phyloP scores from a whole-genome alignment of 2,797 vertebrate species.

The Sebastiscus tertius region DNA sequence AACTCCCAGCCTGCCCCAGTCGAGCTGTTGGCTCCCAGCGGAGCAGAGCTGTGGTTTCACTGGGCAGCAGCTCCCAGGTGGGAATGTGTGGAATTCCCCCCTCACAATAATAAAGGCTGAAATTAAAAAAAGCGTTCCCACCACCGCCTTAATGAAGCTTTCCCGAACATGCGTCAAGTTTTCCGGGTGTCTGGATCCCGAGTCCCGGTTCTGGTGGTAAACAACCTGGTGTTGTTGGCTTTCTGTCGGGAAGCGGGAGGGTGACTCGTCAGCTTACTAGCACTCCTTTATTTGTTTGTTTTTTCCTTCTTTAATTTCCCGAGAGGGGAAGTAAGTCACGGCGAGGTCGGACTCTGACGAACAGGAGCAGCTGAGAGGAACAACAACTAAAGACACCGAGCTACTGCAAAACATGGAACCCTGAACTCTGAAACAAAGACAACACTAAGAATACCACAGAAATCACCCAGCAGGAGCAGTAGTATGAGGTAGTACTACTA shows the following conservation, averaged over 20 bases:
- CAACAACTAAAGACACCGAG: not conserved
- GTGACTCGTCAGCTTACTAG: conserved; percentile 18
- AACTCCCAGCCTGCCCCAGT: not conserved
- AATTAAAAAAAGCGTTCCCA: conserved; percentile 16
- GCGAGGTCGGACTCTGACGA: not conserved
- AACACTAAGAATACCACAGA: too few relatives aligned
- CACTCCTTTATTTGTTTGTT: conserved; percentile 19
- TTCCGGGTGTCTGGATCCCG: not conserved
- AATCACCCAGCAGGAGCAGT: too few relatives aligned
- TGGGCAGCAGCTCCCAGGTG: conserved; percentile 17
- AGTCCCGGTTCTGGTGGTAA: conserved; percentile 4
- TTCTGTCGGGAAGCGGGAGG: conserved; percentile 34
- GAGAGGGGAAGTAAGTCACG: not conserved
- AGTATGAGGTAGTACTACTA: too few relatives aligned
- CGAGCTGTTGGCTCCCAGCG: not conserved
- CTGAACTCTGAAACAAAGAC: too few relatives aligned
- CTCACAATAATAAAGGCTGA: not conserved
- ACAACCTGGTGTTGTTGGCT: conserved; percentile 24
- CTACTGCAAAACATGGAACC: too few relatives aligned
- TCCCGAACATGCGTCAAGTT: not conserved
- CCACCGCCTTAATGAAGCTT: conserved; percentile 13
- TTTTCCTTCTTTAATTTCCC: conserved; percentile 27
- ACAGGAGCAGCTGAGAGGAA: conserved; percentile 4
- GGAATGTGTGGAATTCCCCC: conserved; percentile 19
- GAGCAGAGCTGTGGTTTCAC: conserved; percentile 11